Evolutionary conservation across 1,140 invertebrate genomes (phyloP).

Genomic region (Conus ventricosus): DNA sequence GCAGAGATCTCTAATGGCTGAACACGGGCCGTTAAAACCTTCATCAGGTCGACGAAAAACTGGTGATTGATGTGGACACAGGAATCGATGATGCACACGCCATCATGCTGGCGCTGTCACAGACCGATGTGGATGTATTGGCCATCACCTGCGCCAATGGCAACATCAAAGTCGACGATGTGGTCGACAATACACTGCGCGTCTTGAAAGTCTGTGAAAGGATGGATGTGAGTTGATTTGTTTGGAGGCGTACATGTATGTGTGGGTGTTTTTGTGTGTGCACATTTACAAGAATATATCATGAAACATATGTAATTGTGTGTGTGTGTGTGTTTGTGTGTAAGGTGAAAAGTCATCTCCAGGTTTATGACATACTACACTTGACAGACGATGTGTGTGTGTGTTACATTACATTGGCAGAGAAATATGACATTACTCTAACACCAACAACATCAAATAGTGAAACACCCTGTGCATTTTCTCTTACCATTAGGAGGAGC

Average conservation of each 20-base stretch:
- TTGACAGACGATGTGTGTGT: too few species aligned
- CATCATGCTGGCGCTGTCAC: constrained; percentile 63
- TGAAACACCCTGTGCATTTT: too few species aligned
- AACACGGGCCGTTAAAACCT: too few species aligned
- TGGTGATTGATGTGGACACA: constrained; percentile 70
- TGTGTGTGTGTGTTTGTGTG: too few species aligned
- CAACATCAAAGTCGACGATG: constrained; percentile 58
- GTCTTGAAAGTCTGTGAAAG: constrained; percentile 58
- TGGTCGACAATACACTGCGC: constrained; percentile 58
- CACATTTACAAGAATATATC: neutral
- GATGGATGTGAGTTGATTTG: constrained; percentile 58
- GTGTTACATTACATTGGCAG: too few species aligned
- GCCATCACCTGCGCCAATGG: constrained; percentile 67
- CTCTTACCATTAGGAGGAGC: too few species aligned
- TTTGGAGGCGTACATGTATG: neutral
- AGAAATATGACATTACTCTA: too few species aligned
- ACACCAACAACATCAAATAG: too few species aligned
- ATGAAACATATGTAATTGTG: neutral
- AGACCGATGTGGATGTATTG: constrained; percentile 59
- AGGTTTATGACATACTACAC: too few species aligned
- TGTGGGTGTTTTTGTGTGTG: neutral
- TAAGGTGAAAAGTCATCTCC: too few species aligned
- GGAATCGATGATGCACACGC: constrained; percentile 72
- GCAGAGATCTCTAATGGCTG: too few species aligned
- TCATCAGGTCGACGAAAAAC: constrained; percentile 44